phyloP scores from a whole-genome alignment of 2,113 vertebrate genomes.

The Plecturocebus donacophilus region DNA sequence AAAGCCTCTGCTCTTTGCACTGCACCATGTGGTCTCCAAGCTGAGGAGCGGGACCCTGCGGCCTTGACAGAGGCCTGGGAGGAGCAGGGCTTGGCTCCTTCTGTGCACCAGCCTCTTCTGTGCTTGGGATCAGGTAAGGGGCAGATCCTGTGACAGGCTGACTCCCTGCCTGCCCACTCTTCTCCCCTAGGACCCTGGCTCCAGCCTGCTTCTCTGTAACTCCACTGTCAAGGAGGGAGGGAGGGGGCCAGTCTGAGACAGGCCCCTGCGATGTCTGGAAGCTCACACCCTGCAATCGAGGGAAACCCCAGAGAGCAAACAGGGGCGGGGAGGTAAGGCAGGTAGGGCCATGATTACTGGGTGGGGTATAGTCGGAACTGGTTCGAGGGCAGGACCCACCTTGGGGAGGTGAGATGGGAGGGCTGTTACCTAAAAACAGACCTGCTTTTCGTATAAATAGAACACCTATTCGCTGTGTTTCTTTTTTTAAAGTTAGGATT shows the following conservation, averaged over 20 bases:
- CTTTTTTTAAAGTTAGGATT: slow-evolving; percentile 60
- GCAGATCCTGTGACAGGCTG: not conserved
- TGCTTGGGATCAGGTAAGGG: not conserved
- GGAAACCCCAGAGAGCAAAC: slow-evolving; percentile 62
- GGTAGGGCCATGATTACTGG: slow-evolving; percentile 66
- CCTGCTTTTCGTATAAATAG: slow-evolving; percentile 68
- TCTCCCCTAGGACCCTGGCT: not conserved
- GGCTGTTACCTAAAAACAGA: slow-evolving; percentile 58
- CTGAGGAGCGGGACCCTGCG: not conserved
- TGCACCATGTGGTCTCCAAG: not conserved
- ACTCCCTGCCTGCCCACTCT: not conserved
- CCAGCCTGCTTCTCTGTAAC: not conserved
- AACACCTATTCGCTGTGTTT: slow-evolving; percentile 38
- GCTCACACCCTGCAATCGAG: slow-evolving; percentile 65
- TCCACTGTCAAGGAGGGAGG: not conserved
- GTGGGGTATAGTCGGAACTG: not conserved
- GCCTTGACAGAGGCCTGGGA: not conserved
- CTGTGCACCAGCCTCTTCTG: not conserved
- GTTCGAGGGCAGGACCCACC: slow-evolving; percentile 41
- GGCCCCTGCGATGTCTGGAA: slow-evolving; percentile 27
- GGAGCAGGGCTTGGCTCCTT: not conserved
- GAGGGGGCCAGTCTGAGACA: slow-evolving; percentile 22
- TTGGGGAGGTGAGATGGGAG: slow-evolving; percentile 39
- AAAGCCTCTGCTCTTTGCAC: not conserved
- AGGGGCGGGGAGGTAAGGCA: slow-evolving; percentile 1